Percentiles rank a stretch among this genome's conserved stretches.
phyloP scores from a whole-genome alignment of 2,113 vertebrate species.

The Reinhardtius hippoglossoides region DNA sequence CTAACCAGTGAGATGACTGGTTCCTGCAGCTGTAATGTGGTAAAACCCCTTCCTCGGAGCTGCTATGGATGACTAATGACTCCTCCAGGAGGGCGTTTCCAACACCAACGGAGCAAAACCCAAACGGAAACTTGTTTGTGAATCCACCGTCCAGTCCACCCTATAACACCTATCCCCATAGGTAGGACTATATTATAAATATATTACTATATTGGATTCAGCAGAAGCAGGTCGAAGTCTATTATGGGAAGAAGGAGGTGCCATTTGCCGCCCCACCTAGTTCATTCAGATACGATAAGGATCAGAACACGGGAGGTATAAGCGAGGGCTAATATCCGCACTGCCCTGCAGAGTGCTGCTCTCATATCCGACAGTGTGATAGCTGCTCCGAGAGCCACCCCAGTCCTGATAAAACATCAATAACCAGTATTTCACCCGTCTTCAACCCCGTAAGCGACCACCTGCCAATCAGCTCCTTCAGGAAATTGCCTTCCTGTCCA shows the following conservation, averaged over 20 bases:
- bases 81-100: conserved; percentile 61
- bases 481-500: conserved; percentile 69
- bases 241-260: conserved; percentile 46
- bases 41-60: conserved; percentile 54
- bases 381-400: conserved; percentile 44
- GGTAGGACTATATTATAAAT: conserved; percentile 9
- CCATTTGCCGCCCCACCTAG: conserved; percentile 22
- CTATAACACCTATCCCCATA: conserved; percentile 21
- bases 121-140: conserved; percentile 40
- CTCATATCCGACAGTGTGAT: conserved; percentile 68
- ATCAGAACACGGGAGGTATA: conserved; percentile 43
- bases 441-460: conserved; percentile 42
- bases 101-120: conserved; percentile 65
- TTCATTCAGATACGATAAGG: conserved; percentile 53
- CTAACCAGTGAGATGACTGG: conserved; percentile 21
- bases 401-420: conserved; percentile 68
- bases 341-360: conserved; percentile 49
- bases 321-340: conserved; percentile 56
- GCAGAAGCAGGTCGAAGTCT: conserved; percentile 55
- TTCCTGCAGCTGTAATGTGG: conserved; percentile 54
- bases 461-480: conserved; percentile 50
- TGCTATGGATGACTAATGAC: conserved; percentile 78
- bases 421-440: conserved; percentile 55
- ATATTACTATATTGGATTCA: conserved; percentile 29
- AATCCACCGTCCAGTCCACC: conserved; percentile 20